Base-by-base conservation (phyloP, 1,140 invertebrate species). In the Ruditapes philippinarum region DNA sequence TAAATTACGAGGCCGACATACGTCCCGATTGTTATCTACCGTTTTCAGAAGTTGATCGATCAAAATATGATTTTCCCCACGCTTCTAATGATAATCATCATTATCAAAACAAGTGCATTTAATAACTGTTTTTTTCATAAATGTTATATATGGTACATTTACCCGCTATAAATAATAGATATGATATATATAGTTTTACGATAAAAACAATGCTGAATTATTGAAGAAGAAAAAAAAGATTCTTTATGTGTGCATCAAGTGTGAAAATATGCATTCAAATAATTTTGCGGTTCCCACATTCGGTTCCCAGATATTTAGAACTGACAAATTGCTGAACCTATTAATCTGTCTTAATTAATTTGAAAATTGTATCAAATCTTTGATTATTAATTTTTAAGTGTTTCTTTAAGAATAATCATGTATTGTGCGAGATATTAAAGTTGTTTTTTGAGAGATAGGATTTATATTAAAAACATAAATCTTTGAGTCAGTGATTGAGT, bases 321-420 rank as follows among this genome's bases (percentile, higher is more conserved):
- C 57, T 70, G 65, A 70, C 1, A 19, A 65, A 70, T 70, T 38
- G 38, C 19, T 70, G 65, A 70, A 31, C 65, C 65, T 70, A 14
- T 38, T 28, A 70, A 70, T 70, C 33, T 38, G 17, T 70, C 11
- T 14, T n/a, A 70, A 38, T 70, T 70, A 70, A 36, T 14, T 22
- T 3, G 33, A 70, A 4, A 22, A 17, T 25, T 38, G 33, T 70
- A 70, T 40, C 65, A 36, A 40, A 70, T 70, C 65, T 38, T 5
- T 17, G 28, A 40, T 70, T 14, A 70, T 38, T 70, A 17, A 31
- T 70, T 38, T 40, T 36, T 17, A 70, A 28, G 22, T 62, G 7
- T 28, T 62, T 62, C 57, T 62, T 62, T 62, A 33, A 70, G 65
- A 70, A 70, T 38, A 70, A 70, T 70, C 65, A 70, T 70, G 36